phyloP scores from a whole-genome alignment of 2,797 vertebrate genomes.

The Miichthys miiuy region DNA sequence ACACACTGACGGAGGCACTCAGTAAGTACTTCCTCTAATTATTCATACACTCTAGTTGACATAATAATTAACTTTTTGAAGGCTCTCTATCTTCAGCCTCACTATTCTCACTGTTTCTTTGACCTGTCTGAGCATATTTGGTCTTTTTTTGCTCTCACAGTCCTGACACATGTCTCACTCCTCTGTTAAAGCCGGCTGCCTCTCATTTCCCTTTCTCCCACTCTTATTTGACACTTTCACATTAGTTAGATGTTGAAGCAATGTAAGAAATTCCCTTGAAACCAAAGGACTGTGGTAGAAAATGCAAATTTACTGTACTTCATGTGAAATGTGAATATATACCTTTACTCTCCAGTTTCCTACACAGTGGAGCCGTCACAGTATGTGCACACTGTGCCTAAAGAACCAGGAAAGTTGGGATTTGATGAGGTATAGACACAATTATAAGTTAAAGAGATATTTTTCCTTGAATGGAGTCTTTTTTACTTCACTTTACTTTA shows the following conservation, averaged over 20 bases:
- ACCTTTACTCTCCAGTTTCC: slow-evolving; percentile 80
- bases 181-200: slow-evolving; percentile 50
- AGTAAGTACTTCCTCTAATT: slow-evolving; percentile 78
- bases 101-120: slow-evolving; percentile 8
- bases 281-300: not conserved
- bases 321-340: slow-evolving; percentile 20
- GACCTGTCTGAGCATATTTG: slow-evolving; percentile 32
- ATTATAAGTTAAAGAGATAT: not conserved
- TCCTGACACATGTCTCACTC: slow-evolving; percentile 70
- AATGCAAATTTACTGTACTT: not conserved
- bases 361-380: slow-evolving; percentile 85
- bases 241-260: slow-evolving; percentile 15
- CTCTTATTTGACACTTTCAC: slow-evolving; percentile 31
- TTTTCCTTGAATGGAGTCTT: not conserved
- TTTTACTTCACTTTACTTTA: no score
- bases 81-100: not conserved
- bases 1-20: slow-evolving; percentile 87
- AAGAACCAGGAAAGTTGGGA: slow-evolving; percentile 87
- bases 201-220: slow-evolving; percentile 22
- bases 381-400: slow-evolving; percentile 78
- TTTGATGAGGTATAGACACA: slow-evolving; percentile 87
- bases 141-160: slow-evolving; percentile 60
- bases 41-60: not conserved
- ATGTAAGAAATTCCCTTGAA: slow-evolving; percentile 22
- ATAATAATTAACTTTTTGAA: not conserved